Conservation (phyloP, 2,797 vertebrate species). For the Zalophus californianus region DNA sequence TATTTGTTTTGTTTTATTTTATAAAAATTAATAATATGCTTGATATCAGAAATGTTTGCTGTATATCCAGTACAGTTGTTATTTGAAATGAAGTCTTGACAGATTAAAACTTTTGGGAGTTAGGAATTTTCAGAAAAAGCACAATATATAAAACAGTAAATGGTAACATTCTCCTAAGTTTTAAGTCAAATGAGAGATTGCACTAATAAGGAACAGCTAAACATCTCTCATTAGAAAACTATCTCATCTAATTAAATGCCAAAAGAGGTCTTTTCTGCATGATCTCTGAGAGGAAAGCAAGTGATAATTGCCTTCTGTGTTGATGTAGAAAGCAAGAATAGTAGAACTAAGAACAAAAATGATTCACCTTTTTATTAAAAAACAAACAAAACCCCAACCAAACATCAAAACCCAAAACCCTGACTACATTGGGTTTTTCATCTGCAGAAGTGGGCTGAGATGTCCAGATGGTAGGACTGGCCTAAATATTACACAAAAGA, state of each 20-base stretch:
- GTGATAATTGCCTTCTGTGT: background rate
- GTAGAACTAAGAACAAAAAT: background rate
- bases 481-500: background rate
- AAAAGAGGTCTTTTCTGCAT: background rate
- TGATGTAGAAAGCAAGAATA: background rate
- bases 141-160: background rate
- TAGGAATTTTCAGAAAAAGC: background rate
- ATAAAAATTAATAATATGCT: background rate
- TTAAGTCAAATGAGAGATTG: background rate
- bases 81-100: background rate
- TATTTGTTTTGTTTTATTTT: slow-evolving; percentile 20
- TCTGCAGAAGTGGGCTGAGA: background rate
- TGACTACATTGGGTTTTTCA: background rate
- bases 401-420: background rate
- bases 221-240: background rate
- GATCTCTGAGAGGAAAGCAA: background rate
- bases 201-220: background rate
- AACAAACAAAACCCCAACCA: background rate
- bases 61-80: background rate
- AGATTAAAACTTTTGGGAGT: background rate
- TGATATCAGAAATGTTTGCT: background rate
- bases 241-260: background rate
- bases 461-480: slow-evolving; percentile 53
- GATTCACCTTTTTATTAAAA: background rate
- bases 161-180: background rate